A percentile compares a stretch with the other conserved stretches of the same genome.
These are phyloP conservation scores for Tricholaema leucomelas DNA, from an alignment of 2,113 vertebrate species.

Conservation along the genomic window DNA sequence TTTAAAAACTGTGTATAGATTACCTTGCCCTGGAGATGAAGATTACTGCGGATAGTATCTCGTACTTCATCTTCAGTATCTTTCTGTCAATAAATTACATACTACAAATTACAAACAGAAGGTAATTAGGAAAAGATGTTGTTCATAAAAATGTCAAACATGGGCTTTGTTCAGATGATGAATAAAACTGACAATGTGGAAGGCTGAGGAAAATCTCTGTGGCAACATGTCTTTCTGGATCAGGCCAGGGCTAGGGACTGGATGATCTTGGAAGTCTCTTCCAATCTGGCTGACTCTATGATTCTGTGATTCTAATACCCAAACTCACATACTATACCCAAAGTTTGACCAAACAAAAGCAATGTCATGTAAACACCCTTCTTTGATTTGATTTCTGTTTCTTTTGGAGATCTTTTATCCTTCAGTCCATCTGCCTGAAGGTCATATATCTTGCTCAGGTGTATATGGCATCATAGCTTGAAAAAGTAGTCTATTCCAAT, in stretches of 20 bases:
- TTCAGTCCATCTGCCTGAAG: not conserved
- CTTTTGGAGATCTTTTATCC: not conserved
- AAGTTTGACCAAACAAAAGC: not conserved
- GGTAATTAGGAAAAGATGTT: not conserved
- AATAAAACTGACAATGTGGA: not conserved
- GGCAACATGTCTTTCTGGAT: not conserved
- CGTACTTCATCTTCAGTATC: slow-evolving; percentile 95
- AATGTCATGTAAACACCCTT: not conserved
- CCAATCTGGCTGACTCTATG: too few species aligned
- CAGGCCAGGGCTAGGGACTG: not conserved
- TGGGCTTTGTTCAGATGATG: not conserved
- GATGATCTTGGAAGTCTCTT: too few species aligned
- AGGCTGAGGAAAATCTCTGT: not conserved
- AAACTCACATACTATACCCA: not conserved
- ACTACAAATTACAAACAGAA: not conserved
- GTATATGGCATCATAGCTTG: not conserved
- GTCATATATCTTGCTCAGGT: not conserved
- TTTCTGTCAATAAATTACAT: slow-evolving; percentile 83
- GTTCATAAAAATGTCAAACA: not conserved
- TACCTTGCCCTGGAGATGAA: slow-evolving; percentile 97
- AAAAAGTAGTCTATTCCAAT: not conserved
- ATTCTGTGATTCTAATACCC: too few species aligned
- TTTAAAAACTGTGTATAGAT: slow-evolving; percentile 21
- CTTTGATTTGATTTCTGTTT: not conserved
- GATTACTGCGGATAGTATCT: slow-evolving; percentile 88